A percentile compares a stretch with the other conserved stretches of the same genome.
phyloP scores from a whole-genome alignment of 2,797 vertebrate genomes.

The Arctocebus calabarensis region DNA sequence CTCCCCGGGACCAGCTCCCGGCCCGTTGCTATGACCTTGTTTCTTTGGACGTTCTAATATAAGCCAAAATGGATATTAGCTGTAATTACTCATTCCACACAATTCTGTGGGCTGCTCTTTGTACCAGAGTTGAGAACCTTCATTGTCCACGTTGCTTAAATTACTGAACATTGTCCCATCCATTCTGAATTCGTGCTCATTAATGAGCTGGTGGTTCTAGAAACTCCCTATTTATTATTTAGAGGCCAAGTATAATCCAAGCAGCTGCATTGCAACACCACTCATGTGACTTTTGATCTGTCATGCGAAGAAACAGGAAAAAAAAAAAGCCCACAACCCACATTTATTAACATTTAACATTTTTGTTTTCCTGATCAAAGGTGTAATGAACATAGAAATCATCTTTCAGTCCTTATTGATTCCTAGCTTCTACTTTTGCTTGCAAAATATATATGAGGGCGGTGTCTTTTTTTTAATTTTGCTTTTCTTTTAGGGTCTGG shows the following conservation, averaged over 20 bases:
- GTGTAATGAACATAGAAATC: slow-evolving; percentile 34
- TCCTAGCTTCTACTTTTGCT: neutral
- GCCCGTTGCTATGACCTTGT: slow-evolving; percentile 87
- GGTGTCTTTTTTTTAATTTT: neutral
- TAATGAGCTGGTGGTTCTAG: slow-evolving; percentile 88
- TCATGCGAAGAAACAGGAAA: slow-evolving; percentile 60
- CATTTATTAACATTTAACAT: neutral
- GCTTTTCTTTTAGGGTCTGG: neutral
- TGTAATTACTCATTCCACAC: slow-evolving; percentile 88
- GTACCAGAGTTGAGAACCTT: slow-evolving; percentile 87
- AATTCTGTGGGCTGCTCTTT: slow-evolving; percentile 87
- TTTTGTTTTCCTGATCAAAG: neutral
- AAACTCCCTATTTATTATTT: slow-evolving; percentile 89
- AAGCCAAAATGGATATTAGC: slow-evolving; percentile 88
- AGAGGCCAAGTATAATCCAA: slow-evolving; percentile 85
- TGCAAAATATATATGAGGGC: neutral
- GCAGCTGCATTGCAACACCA: slow-evolving; percentile 82
- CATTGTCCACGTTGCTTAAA: slow-evolving; percentile 88
- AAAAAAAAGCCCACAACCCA: neutral
- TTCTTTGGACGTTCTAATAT: slow-evolving; percentile 87
- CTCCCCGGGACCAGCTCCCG: slow-evolving; percentile 83
- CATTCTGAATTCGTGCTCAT: slow-evolving; percentile 89
- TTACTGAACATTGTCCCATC: slow-evolving; percentile 87
- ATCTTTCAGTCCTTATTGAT: neutral
- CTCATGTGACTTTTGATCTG: slow-evolving; percentile 86